A percentile compares a stretch with the other conserved stretches of the same genome.
These are phyloP conservation scores for Corythaixoides concolor DNA, from an alignment of 2,113 vertebrate genomes.

Conservation along the genomic window DNA sequence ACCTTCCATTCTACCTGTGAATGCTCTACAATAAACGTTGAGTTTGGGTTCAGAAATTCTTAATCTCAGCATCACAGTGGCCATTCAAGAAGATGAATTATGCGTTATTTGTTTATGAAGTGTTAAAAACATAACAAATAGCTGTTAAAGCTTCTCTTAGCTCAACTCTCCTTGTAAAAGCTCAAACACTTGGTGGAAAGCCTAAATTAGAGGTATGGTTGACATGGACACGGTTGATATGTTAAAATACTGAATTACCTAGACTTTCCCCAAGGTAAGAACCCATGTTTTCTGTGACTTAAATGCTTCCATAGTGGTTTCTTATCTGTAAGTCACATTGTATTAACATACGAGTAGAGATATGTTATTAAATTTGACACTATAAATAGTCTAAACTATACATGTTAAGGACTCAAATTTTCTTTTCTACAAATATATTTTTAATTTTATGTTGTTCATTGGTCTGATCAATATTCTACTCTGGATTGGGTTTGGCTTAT, in stretches of 20 bases:
- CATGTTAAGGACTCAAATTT: background rate
- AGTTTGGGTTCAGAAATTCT: background rate
- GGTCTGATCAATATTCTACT: background rate
- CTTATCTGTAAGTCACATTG: background rate
- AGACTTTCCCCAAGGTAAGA: background rate
- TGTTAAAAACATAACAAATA: background rate
- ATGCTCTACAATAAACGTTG: background rate
- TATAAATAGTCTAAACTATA: background rate
- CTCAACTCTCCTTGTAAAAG: background rate
- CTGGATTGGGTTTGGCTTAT: background rate
- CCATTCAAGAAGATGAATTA: background rate
- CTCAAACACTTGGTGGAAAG: background rate
- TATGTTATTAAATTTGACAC: background rate
- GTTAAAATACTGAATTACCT: background rate
- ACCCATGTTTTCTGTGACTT: background rate
- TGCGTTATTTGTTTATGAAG: background rate
- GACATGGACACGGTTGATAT: background rate
- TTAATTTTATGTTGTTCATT: background rate
- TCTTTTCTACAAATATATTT: background rate
- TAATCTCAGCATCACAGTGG: background rate
- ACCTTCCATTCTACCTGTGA: background rate
- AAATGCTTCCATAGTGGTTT: background rate
- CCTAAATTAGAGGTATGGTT: background rate
- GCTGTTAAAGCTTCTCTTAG: background rate
- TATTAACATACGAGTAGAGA: background rate